Evolutionary conservation across 2,797 vertebrate species (phyloP).

Genomic region (Rhodeus uyekii): DNA sequence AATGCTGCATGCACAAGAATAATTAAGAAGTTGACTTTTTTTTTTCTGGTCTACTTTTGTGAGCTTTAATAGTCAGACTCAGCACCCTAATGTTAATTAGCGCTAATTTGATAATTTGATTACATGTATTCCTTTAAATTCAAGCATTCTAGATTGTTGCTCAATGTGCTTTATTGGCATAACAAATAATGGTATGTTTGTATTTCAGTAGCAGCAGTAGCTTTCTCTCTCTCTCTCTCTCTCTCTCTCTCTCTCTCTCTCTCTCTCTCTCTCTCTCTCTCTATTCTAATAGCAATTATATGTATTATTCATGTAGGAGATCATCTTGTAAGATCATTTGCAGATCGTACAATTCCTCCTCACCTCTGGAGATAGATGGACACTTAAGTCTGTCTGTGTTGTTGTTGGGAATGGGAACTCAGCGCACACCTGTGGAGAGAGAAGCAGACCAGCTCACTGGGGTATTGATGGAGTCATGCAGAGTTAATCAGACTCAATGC

Average conservation of each 20-base stretch:
- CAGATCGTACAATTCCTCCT: slow-evolving; percentile 45
- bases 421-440: slow-evolving; percentile 55
- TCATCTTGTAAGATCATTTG: slow-evolving; percentile 39
- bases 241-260: slow-evolving; percentile 5
- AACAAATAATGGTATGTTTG: slow-evolving; percentile 13
- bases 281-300: slow-evolving; percentile 15
- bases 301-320: slow-evolving; percentile 46
- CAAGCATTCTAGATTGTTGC: slow-evolving; percentile 53
- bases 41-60: slow-evolving; percentile 68
- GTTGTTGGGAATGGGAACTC: slow-evolving; percentile 14
- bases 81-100: slow-evolving; percentile 95
- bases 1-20: slow-evolving; percentile 99
- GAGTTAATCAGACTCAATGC: slow-evolving; percentile 57
- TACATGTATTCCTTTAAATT: slow-evolving; percentile 85
- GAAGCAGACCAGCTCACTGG: slow-evolving; percentile 51
- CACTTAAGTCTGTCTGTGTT: slow-evolving; percentile 1
- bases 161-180: slow-evolving; percentile 30
- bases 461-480: slow-evolving; percentile 52
- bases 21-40: slow-evolving; percentile 99
- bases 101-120: slow-evolving; percentile 96
- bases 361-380: slow-evolving; percentile 43
- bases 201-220: neutral
- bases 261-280: slow-evolving; percentile 14
- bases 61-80: slow-evolving; percentile 97
- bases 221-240: slow-evolving; percentile 18